Evolutionary conservation across 53 echinoderm and acorn worm species (phyloP), one percentile per base, ranked within the genome.

Genomic region (Zoroaster sp.): DNA sequence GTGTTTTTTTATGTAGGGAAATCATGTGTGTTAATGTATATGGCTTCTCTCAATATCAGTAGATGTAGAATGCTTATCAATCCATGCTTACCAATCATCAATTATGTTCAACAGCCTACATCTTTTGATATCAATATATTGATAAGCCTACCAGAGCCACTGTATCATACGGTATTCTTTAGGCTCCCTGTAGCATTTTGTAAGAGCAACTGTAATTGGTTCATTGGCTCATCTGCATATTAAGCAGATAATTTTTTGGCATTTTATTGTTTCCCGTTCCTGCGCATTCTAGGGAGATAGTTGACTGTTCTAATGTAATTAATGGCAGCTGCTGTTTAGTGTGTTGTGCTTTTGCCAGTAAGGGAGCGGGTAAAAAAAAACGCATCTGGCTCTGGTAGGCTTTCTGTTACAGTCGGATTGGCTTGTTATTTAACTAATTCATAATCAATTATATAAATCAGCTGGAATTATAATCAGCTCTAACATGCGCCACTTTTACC

Each of bases 111-210:
- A 59, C n/a, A n/a, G n/a, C n/a, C n/a, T n/a, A n/a, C n/a, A n/a
- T n/a, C n/a, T n/a, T n/a, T n/a, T n/a, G n/a, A n/a, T n/a, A n/a
- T n/a, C n/a, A n/a, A n/a, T n/a, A n/a, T 9, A 59, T 59, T 59
- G 63, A 59, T 59, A 59, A 71, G 85, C 70, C 85, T 85, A 85
- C 85, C 85, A 85, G 85, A 85, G 85, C 85, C 71, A 85, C 47
- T 70, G 85, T 85, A 85, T 85, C 85, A 85, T 85, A 42, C 85
- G 85, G 85, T 85, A 69, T 85, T 47, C 44, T 69, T 66, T 47
- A 66, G 85, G 85, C 85, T 85, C 85, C 85, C 31, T 85, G 85
- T 85, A 85, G 85, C 85, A 85, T 7, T 69, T 46, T 71, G 47
- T 70, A 46, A 85, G 44, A 41, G 46, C 85, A 85, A 70, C 69